Conservation (phyloP, 23 tunicate genomes). For the Halocynthia roretzi region DNA sequence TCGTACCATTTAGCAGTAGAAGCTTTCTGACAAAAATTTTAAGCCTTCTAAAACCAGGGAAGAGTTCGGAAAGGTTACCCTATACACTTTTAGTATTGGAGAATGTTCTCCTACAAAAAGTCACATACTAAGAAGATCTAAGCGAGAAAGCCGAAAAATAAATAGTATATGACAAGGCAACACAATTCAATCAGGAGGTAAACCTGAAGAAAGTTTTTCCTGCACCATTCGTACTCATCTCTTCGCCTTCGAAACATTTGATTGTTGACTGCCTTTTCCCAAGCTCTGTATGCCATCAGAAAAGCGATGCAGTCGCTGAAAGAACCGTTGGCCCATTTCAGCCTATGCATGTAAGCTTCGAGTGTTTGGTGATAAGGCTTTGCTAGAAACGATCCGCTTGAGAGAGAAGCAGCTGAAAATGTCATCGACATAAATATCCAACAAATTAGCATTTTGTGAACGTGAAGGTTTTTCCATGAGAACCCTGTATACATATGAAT, state of each 20-base stretch:
- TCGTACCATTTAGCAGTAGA: too few relatives aligned
- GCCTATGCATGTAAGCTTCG: conserved; percentile 37
- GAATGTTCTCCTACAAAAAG: too few relatives aligned
- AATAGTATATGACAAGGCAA: too few relatives aligned
- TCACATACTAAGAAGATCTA: too few relatives aligned
- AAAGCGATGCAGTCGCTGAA: conserved; percentile 78
- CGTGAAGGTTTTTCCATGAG: too few relatives aligned
- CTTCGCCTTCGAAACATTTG: conserved; percentile 30
- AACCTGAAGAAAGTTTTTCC: conserved; percentile 56
- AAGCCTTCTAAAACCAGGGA: too few relatives aligned
- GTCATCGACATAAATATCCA: too few relatives aligned
- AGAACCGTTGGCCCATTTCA: conserved; percentile 68
- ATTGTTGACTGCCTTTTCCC: conserved; percentile 30
- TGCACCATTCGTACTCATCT: conserved; percentile 59
- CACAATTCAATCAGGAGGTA: not conserved
- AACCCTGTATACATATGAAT: not conserved
- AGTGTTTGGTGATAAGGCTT: conserved; percentile 41
- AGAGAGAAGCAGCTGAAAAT: conserved; percentile 60
- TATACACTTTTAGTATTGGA: too few relatives aligned
- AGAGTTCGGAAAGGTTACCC: too few relatives aligned
- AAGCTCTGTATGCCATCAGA: conserved; percentile 56
- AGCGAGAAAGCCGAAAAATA: too few relatives aligned
- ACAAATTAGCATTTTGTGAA: too few relatives aligned
- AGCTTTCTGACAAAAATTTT: too few relatives aligned
- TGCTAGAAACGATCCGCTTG: conserved; percentile 66